These are phyloP conservation scores for Chaenocephalus aceratus DNA, from an alignment of 2,113 vertebrate genomes.

Conservation along the genomic window DNA sequence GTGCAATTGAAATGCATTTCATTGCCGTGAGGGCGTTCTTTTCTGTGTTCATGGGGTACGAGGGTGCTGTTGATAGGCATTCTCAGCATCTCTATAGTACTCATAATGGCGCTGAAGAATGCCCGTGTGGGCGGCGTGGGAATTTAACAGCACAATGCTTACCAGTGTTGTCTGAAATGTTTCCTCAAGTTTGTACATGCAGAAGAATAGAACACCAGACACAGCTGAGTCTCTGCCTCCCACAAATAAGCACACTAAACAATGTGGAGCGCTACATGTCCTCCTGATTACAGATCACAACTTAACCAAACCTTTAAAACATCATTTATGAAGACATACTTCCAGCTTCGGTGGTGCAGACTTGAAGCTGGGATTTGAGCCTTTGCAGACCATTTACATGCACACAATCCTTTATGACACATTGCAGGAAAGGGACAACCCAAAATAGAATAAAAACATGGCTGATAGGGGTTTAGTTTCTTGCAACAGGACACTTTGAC, in stretches of 20 bases:
- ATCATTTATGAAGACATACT: neutral
- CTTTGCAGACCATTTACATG: too few species aligned
- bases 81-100: conserved; percentile 24
- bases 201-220: neutral
- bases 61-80: conserved; percentile 37
- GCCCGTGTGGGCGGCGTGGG: conserved; percentile 26
- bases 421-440: too few species aligned
- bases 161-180: conserved; percentile 16
- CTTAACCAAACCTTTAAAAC: neutral
- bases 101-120: conserved; percentile 43
- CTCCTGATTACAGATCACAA: conserved; percentile 1
- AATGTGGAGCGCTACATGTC: neutral
- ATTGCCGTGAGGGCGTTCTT: conserved; percentile 19
- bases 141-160: conserved; percentile 14
- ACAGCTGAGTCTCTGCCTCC: conserved; percentile 1
- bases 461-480: too few species aligned
- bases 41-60: conserved; percentile 14
- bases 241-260: conserved; percentile 6
- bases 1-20: conserved; percentile 26
- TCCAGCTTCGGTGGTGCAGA: neutral
- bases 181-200: conserved; percentile 5
- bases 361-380: neutral
- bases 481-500: too few species aligned
- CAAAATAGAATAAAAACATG: too few species aligned
- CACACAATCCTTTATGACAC: too few species aligned